phyloP scores from a whole-genome alignment of 2,888 invertebrate genomes.

The Pterostichus madidus region DNA sequence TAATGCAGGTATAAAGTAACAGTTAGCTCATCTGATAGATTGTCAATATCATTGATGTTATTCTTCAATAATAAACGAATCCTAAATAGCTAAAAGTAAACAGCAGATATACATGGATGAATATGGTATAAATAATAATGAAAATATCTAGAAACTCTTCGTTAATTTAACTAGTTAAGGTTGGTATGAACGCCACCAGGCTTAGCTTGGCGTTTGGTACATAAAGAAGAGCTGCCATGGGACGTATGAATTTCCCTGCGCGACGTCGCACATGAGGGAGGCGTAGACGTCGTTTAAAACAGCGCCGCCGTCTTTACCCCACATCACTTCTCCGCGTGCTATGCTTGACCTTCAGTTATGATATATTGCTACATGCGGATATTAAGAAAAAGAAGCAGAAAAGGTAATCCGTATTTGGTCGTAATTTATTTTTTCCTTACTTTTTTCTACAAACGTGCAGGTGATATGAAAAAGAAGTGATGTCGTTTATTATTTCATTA shows the following conservation, averaged over 20 bases:
- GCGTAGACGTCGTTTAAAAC: conserved; percentile 38
- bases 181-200: background rate
- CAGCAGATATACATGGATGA: too few species aligned
- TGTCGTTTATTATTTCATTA: conserved; percentile 21
- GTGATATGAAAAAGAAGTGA: conserved; percentile 14
- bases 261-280: conserved; percentile 58
- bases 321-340: background rate
- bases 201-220: background rate
- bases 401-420: conserved; percentile 45
- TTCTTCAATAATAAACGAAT: too few species aligned
- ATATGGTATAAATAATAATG: too few species aligned
- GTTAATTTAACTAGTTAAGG: background rate
- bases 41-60: too few species aligned
- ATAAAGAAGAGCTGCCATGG: conserved; percentile 26
- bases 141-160: too few species aligned
- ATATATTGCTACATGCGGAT: conserved; percentile 56
- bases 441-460: conserved; percentile 22
- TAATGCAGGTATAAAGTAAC: too few species aligned
- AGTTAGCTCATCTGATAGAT: too few species aligned
- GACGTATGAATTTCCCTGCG: conserved; percentile 39
- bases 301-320: background rate
- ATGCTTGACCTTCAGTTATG: conserved; percentile 57
- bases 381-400: conserved; percentile 55
- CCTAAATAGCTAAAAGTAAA: too few species aligned
- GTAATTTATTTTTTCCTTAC: conserved; percentile 38